phyloP scores from a whole-genome alignment of 2,113 vertebrate genomes.

The Atherinomorus stipes region DNA sequence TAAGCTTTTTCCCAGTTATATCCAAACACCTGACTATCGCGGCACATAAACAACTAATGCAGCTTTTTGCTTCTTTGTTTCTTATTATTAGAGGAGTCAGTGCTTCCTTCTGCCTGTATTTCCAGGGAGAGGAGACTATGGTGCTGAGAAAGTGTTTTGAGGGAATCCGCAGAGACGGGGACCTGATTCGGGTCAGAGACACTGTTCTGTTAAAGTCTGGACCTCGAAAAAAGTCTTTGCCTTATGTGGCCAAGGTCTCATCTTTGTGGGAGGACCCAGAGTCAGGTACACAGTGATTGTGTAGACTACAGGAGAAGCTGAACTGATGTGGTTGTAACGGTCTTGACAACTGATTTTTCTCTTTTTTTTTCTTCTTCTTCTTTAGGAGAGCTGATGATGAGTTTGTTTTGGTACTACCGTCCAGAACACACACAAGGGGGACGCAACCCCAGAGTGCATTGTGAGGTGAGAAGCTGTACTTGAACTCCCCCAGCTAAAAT shows the following conservation, averaged over 20 bases:
- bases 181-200: constrained; percentile 94
- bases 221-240: constrained; percentile 94
- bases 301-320: neutral
- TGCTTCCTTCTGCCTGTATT: constrained; percentile 49
- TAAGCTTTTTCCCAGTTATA: neutral
- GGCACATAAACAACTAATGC: constrained; percentile 27
- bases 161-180: constrained; percentile 91
- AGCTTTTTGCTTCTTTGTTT: constrained; percentile 19
- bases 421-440: constrained; percentile 98
- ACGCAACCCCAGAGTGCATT: constrained; percentile 91
- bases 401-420: constrained; percentile 98
- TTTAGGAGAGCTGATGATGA: constrained; percentile 98
- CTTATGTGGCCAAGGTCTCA: constrained; percentile 96
- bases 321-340: neutral
- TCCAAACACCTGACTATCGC: constrained; percentile 2
- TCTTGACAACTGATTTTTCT: neutral
- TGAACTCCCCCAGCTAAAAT: neutral
- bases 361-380: constrained; percentile 17
- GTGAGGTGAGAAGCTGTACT: constrained; percentile 84
- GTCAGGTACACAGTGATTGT: constrained; percentile 84
- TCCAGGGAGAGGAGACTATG: constrained; percentile 90
- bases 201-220: constrained; percentile 95
- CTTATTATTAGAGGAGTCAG: constrained; percentile 31
- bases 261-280: constrained; percentile 97
- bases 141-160: constrained; percentile 93